Conservation (phyloP, 2,113 vertebrate species). For the Edolisoma coerulescens region DNA sequence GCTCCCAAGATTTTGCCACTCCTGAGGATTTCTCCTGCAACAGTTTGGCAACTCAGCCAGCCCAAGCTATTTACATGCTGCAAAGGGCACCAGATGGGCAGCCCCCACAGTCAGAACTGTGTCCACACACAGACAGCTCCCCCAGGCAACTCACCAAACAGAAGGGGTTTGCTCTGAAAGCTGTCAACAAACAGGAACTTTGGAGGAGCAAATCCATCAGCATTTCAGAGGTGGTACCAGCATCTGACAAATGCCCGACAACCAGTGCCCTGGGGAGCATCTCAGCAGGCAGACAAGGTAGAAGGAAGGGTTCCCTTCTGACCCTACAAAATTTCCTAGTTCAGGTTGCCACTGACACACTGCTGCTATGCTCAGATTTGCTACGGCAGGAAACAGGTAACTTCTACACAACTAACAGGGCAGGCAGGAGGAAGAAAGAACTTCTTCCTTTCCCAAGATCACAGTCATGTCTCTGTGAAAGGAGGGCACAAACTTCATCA, state of each 20-base stretch:
- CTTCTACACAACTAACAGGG: not conserved
- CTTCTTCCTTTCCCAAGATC: not conserved
- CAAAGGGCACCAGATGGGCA: not conserved
- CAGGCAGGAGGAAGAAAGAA: not conserved
- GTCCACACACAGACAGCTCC: not conserved
- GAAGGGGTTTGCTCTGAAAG: not conserved
- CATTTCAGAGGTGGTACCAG: not conserved
- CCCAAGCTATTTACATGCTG: not conserved
- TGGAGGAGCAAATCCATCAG: not conserved
- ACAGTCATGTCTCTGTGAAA: not conserved
- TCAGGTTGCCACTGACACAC: not conserved
- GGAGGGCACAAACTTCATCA: not conserved
- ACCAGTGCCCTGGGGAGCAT: not conserved
- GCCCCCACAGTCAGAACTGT: not conserved
- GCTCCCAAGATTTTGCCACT: not conserved
- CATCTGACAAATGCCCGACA: not conserved
- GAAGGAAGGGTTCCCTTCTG: not conserved
- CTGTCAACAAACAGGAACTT: not conserved
- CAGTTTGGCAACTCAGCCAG: not conserved
- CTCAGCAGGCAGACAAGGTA: not conserved
- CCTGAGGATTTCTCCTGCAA: not conserved
- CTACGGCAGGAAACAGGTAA: not conserved
- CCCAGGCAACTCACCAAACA: not conserved
- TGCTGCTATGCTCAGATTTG: not conserved
- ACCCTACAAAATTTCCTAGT: not conserved